Evolutionary conservation across 2,888 invertebrate species (phyloP).

Genomic region (Hipparchia sbordonii): DNA sequence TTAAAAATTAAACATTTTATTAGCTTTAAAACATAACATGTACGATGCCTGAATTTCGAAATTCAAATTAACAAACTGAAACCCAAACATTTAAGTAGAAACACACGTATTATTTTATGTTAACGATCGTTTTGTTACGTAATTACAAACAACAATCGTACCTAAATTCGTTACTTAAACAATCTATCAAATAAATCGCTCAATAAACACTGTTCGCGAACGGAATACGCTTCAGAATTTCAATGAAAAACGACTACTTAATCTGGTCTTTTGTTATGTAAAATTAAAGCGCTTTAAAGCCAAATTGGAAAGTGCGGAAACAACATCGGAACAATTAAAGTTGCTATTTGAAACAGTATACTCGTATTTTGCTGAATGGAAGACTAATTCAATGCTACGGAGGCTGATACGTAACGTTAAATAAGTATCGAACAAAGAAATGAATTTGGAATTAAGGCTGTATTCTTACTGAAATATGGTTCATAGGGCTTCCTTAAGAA

Average conservation of each 20-base stretch:
- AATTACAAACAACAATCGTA: conserved; percentile 17
- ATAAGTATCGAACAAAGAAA: conserved; percentile 23
- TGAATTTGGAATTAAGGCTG: conserved; percentile 3
- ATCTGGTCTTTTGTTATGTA: conserved; percentile 65
- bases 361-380: conserved; percentile 28
- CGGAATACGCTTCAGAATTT: conserved; percentile 39
- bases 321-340: conserved; percentile 45
- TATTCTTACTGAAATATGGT: neutral
- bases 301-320: conserved; percentile 62
- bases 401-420: conserved; percentile 23
- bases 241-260: conserved; percentile 56
- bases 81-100: neutral
- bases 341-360: conserved; percentile 32
- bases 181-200: conserved; percentile 30
- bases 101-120: neutral
- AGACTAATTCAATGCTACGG: conserved; percentile 32
- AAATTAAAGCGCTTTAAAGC: conserved; percentile 71
- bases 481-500: too few relatives aligned
- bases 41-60: neutral
- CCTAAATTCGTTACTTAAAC: conserved; percentile 26
- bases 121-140: neutral
- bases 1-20: too few relatives aligned
- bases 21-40: too few relatives aligned
- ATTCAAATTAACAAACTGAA: too few relatives aligned
- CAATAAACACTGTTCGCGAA: conserved; percentile 28